Percentiles rank a stretch among this genome's conserved stretches.
Evolutionary conservation across 2,888 invertebrate species (phyloP).

Genomic region (Antheraea yamamai): DNA sequence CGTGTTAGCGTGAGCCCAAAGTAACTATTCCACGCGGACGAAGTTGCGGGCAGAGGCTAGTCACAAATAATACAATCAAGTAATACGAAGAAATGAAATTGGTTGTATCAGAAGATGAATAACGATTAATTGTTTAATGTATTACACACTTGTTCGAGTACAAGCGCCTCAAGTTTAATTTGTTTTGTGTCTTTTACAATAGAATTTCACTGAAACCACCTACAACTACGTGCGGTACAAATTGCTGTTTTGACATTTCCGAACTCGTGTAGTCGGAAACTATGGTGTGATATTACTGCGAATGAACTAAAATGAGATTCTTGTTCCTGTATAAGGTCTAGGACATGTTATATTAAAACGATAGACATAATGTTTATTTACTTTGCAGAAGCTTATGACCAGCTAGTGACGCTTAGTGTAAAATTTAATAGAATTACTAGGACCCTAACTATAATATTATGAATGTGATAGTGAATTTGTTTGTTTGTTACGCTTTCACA

Average conservation of each 20-base stretch:
- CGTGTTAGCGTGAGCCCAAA: too few relatives aligned
- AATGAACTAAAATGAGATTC: neutral
- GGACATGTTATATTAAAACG: too few relatives aligned
- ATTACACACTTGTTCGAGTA: slow-evolving; percentile 36
- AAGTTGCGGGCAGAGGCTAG: too few relatives aligned
- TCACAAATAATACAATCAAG: neutral
- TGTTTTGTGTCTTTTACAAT: slow-evolving; percentile 50
- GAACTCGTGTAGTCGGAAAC: slow-evolving; percentile 12
- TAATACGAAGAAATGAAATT: neutral
- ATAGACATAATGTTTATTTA: neutral
- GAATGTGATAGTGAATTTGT: too few relatives aligned
- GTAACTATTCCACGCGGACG: too few relatives aligned
- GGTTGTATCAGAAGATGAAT: neutral
- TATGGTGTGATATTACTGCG: neutral
- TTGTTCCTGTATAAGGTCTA: neutral
- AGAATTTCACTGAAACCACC: slow-evolving; percentile 42
- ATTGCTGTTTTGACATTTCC: slow-evolving; percentile 36
- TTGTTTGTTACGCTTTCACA: too few relatives aligned
- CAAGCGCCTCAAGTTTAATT: slow-evolving; percentile 58
- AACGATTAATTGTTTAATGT: slow-evolving; percentile 31
- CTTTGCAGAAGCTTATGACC: neutral
- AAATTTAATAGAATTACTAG: neutral
- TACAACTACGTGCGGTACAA: slow-evolving; percentile 32
- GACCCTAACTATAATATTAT: neutral
- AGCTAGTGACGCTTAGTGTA: neutral